Evolutionary conservation across 2,113 vertebrate genomes (phyloP), one percentile per base, ranked within the genome.

Genomic region (Cololabis saira): DNA sequence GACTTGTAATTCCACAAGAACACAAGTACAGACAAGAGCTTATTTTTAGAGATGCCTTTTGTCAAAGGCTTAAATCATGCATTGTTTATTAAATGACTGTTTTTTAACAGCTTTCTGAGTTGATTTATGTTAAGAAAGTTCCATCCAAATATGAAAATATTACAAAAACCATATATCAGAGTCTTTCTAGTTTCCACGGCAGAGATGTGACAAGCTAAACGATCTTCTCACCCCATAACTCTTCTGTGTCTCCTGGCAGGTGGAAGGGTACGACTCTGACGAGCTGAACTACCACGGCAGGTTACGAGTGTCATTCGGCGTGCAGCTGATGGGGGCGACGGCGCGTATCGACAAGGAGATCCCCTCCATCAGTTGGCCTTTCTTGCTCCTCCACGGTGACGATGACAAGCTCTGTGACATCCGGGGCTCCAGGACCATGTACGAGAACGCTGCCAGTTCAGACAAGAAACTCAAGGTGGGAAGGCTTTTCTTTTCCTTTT

Each of bases 381-480:
- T 99, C 89, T 75, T 96, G 75, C 90, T 98, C 87, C 93, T 98
- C 22, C 98, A 99, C 1, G 97, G 98, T 6, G 94, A 94, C 0
- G 87, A 81, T 0, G 98, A 99, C 91, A 95, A 94, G 81, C 93
- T 99, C 43, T 98, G 96, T 0, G 95, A 98, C 65, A 95, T 97
- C 91, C 87, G 73, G 69, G 98, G 98, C 7, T 95, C 98, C 27
- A 94, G 93, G 24, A 74, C 96, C 27, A 94, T 99, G 92, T 92
- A 94, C 82, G 95, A 96, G 15, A 93, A 91, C 0, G 90, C 95
- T 44, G 85, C 75, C 27, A 97, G 95, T 67, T 81, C 92, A 16
- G 97, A 99, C 93, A 99, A 98, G 83, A 96, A 94, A 0, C 61
- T 99, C 16, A 97, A 97, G 96, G 98, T 99, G 67, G 13, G 80